These are phyloP conservation scores for Melanargia galathea DNA, from an alignment of 2,888 invertebrate genomes.

Conservation along the genomic window DNA sequence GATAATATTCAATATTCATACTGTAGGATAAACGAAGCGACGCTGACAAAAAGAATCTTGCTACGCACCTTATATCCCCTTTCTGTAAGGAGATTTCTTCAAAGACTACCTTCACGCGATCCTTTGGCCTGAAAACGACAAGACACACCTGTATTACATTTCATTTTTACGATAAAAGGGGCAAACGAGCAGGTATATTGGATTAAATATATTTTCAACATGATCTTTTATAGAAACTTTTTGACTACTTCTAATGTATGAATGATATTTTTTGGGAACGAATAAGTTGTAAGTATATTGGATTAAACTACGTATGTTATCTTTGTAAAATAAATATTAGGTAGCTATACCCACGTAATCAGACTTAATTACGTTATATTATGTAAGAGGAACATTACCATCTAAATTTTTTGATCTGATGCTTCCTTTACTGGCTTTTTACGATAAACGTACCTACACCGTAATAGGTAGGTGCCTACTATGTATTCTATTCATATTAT, in stretches of 20 bases:
- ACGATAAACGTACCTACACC: too few species aligned
- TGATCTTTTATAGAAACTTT: not conserved
- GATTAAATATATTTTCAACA: conserved; percentile 6
- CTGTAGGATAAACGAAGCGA: conserved; percentile 31
- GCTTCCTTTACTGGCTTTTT: too few species aligned
- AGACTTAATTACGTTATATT: too few species aligned
- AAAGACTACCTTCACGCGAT: conserved; percentile 90
- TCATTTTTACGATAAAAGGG: conserved; percentile 21
- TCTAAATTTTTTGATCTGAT: too few species aligned
- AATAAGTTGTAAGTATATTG: not conserved
- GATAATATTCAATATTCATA: conserved; percentile 35
- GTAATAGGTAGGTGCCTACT: too few species aligned
- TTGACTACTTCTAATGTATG: not conserved
- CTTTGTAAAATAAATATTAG: too few species aligned
- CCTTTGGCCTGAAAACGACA: conserved; percentile 84
- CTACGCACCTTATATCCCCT: conserved; percentile 87
- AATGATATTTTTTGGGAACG: not conserved
- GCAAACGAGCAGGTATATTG: not conserved
- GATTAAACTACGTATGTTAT: too few species aligned
- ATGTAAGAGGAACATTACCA: too few species aligned
- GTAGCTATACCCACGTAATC: too few species aligned
- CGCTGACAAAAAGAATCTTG: conserved; percentile 32
- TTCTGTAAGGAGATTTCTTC: conserved; percentile 90
- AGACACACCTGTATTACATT: conserved; percentile 32
- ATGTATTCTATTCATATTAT: not conserved